These are phyloP conservation scores for Synanthedon tipuliformis DNA, from an alignment of 2,888 invertebrate species.

Conservation along the genomic window DNA sequence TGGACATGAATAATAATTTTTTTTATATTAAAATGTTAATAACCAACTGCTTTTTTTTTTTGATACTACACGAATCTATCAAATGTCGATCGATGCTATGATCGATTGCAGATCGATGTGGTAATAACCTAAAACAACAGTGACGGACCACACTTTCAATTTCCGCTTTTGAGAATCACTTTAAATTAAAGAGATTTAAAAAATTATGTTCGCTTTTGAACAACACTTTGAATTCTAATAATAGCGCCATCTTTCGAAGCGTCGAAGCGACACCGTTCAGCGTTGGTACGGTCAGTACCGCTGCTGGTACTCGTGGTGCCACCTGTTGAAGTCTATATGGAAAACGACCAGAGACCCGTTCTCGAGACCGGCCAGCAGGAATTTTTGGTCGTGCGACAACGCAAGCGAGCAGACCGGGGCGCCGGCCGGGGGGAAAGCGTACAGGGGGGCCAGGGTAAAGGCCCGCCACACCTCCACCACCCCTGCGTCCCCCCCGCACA, in stretches of 20 bases:
- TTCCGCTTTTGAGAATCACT: too few relatives aligned
- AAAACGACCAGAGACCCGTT: conserved; percentile 98
- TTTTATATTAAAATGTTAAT: too few relatives aligned
- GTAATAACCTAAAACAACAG: too few relatives aligned
- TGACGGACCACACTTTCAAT: too few relatives aligned
- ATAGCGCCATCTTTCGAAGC: background rate
- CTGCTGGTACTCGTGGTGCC: conserved; percentile 97
- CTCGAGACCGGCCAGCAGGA: conserved; percentile 94
- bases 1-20: too few relatives aligned
- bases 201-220: too few relatives aligned
- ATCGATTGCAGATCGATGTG: too few relatives aligned
- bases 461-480: conserved; percentile 99
- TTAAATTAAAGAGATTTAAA: too few relatives aligned
- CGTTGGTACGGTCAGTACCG: conserved; percentile 75
- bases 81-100: too few relatives aligned
- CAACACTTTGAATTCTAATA: background rate
- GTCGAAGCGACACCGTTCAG: background rate
- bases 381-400: conserved; percentile 98
- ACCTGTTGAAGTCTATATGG: conserved; percentile 99
- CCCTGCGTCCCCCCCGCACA: conserved; percentile 96
- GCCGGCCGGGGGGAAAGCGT: conserved; percentile 98
- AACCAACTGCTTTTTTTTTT: too few relatives aligned
- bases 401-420: conserved; percentile 94
- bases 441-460: conserved; percentile 95
- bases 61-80: too few relatives aligned